Evolutionary conservation across 1,140 invertebrate species (phyloP), one percentile per base, ranked within the genome.

Genomic region (Drosophila gunungcola): DNA sequence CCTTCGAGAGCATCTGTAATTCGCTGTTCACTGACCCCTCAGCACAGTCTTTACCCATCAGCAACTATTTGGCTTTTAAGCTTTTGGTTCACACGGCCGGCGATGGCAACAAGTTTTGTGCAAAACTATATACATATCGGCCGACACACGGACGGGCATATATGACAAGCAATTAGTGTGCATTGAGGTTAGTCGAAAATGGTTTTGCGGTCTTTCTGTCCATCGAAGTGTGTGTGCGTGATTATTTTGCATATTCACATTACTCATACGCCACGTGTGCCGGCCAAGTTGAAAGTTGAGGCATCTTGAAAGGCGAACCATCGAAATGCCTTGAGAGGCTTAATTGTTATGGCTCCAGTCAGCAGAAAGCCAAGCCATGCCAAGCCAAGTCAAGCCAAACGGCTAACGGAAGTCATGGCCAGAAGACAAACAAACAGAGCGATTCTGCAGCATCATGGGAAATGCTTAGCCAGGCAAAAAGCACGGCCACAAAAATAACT

Each of bases 131-230:
- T 53, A 73, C 25, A 70, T 34, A 64, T 48, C 62, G 65, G 16
- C 56, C 42, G 57, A 81, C 65, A 41, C 2, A 16, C 63, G 21
- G 67, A 85, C 68, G 84, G 27, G 29, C 61, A 53, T 32, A 89
- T 89, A 89, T 89, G 84, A 89, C 84, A 89, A 89, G 84, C 84
- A 89, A 89, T 89, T 89, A 89, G 84, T 89, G 85, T 83, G 84
- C 80, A 89, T 89, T 89, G 84, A 80, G 84, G 84, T 89, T 89
- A 89, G 72, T 89, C 70, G 80, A 78, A 88, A 88, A 88, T 84
- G 73, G 68, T 51, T 86, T 72, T 84, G 74, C 79, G 81, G 84
- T 65, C 49, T 36, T 4, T 36, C 54, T 67, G 65, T 69, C 73
- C 60, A 48, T 77, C 12, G 64, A 32, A 6, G 29, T 32, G 13